phyloP scores from a whole-genome alignment of 2,797 vertebrate species.

The Danio albolineatus region DNA sequence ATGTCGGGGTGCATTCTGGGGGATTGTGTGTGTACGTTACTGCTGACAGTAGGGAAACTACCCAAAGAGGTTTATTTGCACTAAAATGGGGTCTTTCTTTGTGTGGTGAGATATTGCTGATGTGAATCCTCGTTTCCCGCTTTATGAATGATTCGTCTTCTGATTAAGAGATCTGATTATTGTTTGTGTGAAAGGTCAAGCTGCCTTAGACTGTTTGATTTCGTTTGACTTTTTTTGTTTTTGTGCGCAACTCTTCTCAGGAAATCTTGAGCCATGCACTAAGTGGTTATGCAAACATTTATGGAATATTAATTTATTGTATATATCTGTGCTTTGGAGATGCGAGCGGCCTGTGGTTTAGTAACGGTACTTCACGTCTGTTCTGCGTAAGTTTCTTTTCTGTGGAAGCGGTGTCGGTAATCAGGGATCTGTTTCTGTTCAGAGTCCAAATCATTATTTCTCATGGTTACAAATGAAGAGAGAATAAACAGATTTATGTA shows the following conservation, averaged over 20 bases:
- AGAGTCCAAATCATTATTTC: conserved; percentile 77
- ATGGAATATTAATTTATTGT: conserved; percentile 52
- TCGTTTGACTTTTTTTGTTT: too few species aligned
- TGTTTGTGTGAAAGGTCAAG: conserved; percentile 75
- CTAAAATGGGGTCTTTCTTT: conserved; percentile 77
- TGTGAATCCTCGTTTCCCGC: conserved; percentile 37
- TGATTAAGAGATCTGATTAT: conserved; percentile 13
- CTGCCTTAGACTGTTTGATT: conserved; percentile 77
- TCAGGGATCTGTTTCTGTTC: conserved; percentile 81
- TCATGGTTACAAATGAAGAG: conserved; percentile 77
- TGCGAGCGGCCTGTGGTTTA: conserved; percentile 63
- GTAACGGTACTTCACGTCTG: conserved; percentile 1
- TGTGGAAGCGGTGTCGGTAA: too few species aligned
- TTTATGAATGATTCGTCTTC: too few species aligned
- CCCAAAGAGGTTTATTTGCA: conserved; percentile 74
- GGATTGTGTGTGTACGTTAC: not conserved
- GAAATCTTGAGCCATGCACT: conserved; percentile 86
- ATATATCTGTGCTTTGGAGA: conserved; percentile 65
- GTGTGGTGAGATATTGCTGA: conserved; percentile 50
- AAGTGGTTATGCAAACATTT: conserved; percentile 70
- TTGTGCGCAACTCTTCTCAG: conserved; percentile 83
- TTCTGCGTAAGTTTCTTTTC: too few species aligned
- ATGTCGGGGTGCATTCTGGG: conserved; percentile 14
- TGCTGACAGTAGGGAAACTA: conserved; percentile 7
- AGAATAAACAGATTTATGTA: conserved; percentile 74